A percentile compares a stretch with the other conserved stretches of the same genome.
Evolutionary conservation across 2,888 invertebrate genomes (phyloP).

Genomic region (Drosophila austrosaltans): DNA sequence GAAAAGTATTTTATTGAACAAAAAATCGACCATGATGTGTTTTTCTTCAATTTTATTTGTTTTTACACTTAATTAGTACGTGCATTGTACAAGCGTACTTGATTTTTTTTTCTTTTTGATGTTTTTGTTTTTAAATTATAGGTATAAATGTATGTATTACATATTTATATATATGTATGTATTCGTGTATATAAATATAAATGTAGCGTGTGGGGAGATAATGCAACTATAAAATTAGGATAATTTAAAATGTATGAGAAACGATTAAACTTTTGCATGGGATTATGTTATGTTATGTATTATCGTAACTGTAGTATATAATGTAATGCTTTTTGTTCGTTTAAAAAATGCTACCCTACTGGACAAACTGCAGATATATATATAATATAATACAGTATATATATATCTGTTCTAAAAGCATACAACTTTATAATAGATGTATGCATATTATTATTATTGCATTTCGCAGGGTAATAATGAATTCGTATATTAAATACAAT

Average conservation of each 20-base stretch:
- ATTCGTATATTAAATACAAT: conserved; percentile 8
- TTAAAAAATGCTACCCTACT: conserved; percentile 12
- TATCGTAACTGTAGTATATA: conserved; percentile 6
- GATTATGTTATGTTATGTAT: conserved; percentile 5
- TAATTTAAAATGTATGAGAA: conserved; percentile 4
- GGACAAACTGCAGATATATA: conserved; percentile 29
- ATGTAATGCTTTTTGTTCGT: conserved; percentile 9
- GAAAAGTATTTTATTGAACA: conserved; percentile 51
- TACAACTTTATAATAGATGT: not conserved
- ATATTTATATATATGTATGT: conserved; percentile 46
- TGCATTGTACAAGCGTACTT: conserved; percentile 59
- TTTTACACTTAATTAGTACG: conserved; percentile 63
- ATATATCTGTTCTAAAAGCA: conserved; percentile 2
- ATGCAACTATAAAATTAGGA: conserved; percentile 47
- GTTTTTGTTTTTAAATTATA: conserved; percentile 51
- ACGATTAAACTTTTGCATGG: conserved; percentile 30
- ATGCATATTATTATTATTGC: not conserved
- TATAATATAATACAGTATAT: not conserved
- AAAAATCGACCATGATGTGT: conserved; percentile 44
- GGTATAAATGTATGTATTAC: conserved; percentile 55
- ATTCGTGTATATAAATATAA: conserved; percentile 55
- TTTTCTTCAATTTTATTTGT: conserved; percentile 55
- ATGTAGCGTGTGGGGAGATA: conserved; percentile 47
- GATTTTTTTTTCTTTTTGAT: conserved; percentile 14
- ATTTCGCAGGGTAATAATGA: conserved; percentile 3